These are phyloP conservation scores for Etheostoma spectabile DNA, from an alignment of 2,113 vertebrate genomes.

Conservation along the genomic window DNA sequence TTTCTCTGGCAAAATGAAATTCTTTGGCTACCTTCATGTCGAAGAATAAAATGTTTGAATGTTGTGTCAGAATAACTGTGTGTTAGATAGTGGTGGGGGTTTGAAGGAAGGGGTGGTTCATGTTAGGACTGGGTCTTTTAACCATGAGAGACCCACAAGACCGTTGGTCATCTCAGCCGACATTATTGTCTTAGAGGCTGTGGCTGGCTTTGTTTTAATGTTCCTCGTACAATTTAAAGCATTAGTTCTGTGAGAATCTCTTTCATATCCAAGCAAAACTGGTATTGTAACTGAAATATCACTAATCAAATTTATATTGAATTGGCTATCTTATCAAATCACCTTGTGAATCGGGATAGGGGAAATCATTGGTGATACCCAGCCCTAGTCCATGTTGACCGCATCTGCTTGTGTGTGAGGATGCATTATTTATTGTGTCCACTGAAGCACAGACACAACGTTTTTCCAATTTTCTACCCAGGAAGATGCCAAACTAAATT, in stretches of 20 bases:
- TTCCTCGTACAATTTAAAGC: no score
- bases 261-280: no score
- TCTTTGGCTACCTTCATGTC: neutral
- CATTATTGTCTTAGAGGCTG: no score
- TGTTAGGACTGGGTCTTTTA: neutral
- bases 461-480: conserved; percentile 66
- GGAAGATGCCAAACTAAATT: conserved; percentile 66
- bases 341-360: no score
- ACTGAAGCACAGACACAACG: conserved; percentile 49
- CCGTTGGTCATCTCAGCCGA: no score
- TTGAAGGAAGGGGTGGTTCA: conserved; percentile 4
- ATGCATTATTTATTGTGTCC: conserved; percentile 38
- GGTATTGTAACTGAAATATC: no score
- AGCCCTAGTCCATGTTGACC: neutral
- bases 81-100: neutral
- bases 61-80: neutral
- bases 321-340: no score
- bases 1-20: neutral
- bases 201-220: no score
- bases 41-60: conserved; percentile 20
- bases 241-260: no score
- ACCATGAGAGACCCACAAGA: no score
- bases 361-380: no score
- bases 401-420: conserved; percentile 24
- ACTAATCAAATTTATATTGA: no score